These are phyloP conservation scores for Cetonia aurata DNA, from an alignment of 2,888 invertebrate species.

Conservation along the genomic window DNA sequence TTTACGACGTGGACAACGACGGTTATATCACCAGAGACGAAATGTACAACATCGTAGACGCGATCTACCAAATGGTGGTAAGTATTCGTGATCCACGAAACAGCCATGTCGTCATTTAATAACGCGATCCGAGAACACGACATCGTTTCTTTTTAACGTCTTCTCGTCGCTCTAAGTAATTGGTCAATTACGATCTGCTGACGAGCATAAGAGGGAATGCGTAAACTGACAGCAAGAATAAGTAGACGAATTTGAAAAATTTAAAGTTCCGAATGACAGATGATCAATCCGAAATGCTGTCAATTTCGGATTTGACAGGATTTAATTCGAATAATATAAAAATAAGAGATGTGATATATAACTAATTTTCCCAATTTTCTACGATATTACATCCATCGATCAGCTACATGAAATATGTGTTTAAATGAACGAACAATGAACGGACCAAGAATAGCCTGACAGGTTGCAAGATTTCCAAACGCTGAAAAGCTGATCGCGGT, in stretches of 20 bases:
- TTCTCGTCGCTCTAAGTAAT: slow-evolving; percentile 11
- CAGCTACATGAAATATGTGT: too few species aligned
- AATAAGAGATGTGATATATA: too few species aligned
- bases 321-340: too few species aligned
- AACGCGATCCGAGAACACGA: background rate
- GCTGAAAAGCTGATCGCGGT: too few species aligned
- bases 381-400: too few species aligned
- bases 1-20: slow-evolving; percentile 96
- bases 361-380: too few species aligned
- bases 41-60: slow-evolving; percentile 97
- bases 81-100: slow-evolving; percentile 64
- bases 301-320: too few species aligned
- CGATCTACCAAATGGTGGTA: slow-evolving; percentile 99
- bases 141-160: slow-evolving; percentile 1
- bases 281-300: too few species aligned
- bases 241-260: background rate
- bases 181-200: slow-evolving; percentile 5
- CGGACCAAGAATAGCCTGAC: too few species aligned
- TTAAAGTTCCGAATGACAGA: too few species aligned
- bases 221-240: background rate
- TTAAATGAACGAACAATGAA: too few species aligned
- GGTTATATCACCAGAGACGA: slow-evolving; percentile 96
- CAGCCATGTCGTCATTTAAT: slow-evolving; percentile 4
- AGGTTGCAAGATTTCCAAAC: too few species aligned
- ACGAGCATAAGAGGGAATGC: background rate